These are phyloP conservation scores for Toxotes jaculatrix DNA, from an alignment of 2,113 vertebrate species.

Conservation along the genomic window DNA sequence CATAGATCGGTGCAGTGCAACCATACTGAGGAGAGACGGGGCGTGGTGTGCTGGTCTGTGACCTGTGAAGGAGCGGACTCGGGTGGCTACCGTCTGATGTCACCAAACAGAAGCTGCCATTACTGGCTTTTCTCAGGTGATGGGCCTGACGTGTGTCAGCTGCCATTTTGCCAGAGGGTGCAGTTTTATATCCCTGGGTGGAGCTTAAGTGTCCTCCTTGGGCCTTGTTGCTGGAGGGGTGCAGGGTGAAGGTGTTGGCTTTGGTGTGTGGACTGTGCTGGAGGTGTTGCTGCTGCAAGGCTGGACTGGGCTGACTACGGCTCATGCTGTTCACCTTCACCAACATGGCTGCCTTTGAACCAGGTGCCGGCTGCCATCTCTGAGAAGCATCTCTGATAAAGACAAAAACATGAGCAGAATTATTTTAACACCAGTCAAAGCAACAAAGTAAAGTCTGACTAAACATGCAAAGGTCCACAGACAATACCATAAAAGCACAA, in stretches of 20 bases:
- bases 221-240: constrained; percentile 78
- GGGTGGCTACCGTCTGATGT: constrained; percentile 76
- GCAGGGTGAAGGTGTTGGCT: constrained; percentile 69
- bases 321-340: constrained; percentile 90
- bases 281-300: constrained; percentile 79
- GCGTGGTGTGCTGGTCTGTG: constrained; percentile 82
- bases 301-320: constrained; percentile 75
- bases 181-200: constrained; percentile 78
- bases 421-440: constrained; percentile 10
- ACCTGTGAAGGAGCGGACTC: constrained; percentile 81
- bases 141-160: constrained; percentile 84
- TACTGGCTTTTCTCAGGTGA: constrained; percentile 89
- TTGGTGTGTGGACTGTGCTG: constrained; percentile 72
- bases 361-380: constrained; percentile 89
- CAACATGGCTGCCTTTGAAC: constrained; percentile 90
- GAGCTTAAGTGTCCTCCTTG: constrained; percentile 75
- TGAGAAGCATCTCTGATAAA: constrained; percentile 81
- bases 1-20: constrained; percentile 86
- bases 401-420: constrained; percentile 25
- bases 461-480: constrained; percentile 7
- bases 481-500: not conserved
- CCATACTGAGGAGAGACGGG: constrained; percentile 87
- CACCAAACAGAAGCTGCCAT: constrained; percentile 89
- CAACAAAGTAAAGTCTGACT: constrained; percentile 4
- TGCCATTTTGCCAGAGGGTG: constrained; percentile 75